These are phyloP conservation scores for Vanessa tameamea DNA, from an alignment of 1,140 invertebrate genomes.

Conservation along the genomic window DNA sequence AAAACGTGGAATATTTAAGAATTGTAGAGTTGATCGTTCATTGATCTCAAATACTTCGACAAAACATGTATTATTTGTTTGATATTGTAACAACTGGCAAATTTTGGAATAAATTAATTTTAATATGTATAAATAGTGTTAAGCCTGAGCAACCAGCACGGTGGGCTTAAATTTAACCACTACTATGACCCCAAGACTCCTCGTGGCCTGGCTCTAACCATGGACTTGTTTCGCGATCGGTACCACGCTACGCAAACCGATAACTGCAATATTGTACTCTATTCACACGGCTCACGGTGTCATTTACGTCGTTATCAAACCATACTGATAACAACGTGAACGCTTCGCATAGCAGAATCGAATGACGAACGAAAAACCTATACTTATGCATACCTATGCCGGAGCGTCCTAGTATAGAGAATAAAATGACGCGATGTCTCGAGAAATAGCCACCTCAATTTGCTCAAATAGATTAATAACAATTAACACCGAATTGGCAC, in stretches of 20 bases:
- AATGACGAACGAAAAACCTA: conserved; percentile 43
- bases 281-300: conserved; percentile 34
- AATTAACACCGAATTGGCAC: conserved; percentile 49
- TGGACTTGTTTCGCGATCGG: conserved; percentile 61
- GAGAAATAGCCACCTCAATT: conserved; percentile 23
- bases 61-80: not conserved
- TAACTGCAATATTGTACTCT: conserved; percentile 46
- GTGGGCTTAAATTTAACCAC: not conserved
- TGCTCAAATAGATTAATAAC: conserved; percentile 47
- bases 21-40: not conserved
- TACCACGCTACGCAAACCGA: conserved; percentile 24
- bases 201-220: conserved; percentile 52
- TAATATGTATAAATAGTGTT: too few species aligned
- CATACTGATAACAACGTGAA: conserved; percentile 58
- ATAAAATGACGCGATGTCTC: conserved; percentile 13
- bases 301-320: conserved; percentile 66
- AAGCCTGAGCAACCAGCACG: not conserved
- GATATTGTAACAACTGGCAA: not conserved
- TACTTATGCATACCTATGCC: conserved; percentile 24
- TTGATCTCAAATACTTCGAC: not conserved
- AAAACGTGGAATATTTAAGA: not conserved
- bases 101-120: too few species aligned
- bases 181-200: conserved; percentile 9
- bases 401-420: conserved; percentile 7
- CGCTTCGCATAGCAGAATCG: conserved; percentile 39